Evolutionary conservation across 2,888 invertebrate genomes (phyloP), one percentile per base, ranked within the genome.

Genomic region (Pseudococcus longispinus): DNA sequence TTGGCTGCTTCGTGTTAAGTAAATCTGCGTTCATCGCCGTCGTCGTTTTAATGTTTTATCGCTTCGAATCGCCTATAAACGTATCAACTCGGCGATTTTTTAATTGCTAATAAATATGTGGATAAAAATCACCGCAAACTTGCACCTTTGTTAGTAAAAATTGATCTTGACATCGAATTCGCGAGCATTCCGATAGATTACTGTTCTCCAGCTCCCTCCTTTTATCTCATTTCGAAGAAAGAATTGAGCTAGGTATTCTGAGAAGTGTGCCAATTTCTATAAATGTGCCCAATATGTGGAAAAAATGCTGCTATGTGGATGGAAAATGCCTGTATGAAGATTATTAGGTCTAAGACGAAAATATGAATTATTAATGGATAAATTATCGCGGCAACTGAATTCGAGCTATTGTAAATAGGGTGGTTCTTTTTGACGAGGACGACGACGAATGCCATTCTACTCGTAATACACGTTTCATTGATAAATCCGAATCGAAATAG

Each of bases 391-490:
- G 37, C 37, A 37, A 9, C 37, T 0, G 70, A 44, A 65, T 85
- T 85, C 77, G 42, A 60, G 60, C 23, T 60, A 60, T 2, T 77
- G 42, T 80, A 80, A 80, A 80, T 80, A 42, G 42, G n/a, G 26
- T 20, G 42, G 23, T 23, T 70, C 70, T 70, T 9, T 84, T 84
- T 84, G 44, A 84, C 60, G 2, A 23, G 20, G 9, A 15, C 51
- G 6, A 13, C 13, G 5, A 51, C 60, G 23, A 55, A 65, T 85
- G 26, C 60, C 85, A 85, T 70, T 85, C 42, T 51, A 37, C 37
- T 37, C 37, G 5, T 55, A 84, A 55, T 44, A 44, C 15, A 46
- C 44, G 85, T 70, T 86, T 86, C 86, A 86, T 86, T 86, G 86
- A 86, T 86, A 80, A 86, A 44, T 37, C 37, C 37, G 37, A 37